Evolutionary conservation across 2,113 vertebrate genomes (phyloP), one percentile per base, ranked within the genome.

Genomic region (Tragulus kanchil): DNA sequence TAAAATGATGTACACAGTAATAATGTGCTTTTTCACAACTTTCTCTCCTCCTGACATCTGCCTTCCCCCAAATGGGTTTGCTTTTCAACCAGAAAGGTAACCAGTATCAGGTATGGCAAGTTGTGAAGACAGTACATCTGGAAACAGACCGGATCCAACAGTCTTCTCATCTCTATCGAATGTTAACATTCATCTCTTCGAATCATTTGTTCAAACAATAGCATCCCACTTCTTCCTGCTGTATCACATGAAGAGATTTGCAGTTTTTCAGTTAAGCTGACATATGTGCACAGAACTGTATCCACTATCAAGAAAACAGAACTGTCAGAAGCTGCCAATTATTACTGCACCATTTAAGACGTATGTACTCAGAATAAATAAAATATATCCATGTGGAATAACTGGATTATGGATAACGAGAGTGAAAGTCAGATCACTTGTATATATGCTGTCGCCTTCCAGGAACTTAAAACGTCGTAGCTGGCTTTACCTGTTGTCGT

Each of bases 251-350:
- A 25, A 45, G 16, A 78, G 54, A 84, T 92, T 97, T 95, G 62
- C 67, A 21, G 8, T 26, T 83, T 97, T 61, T 88, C 69, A 77
- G 94, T 86, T 79, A 52, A 73, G 92, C 73, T 96, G 56, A 94
- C 67, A 23, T 58, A 62, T 3, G 42, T 91, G 79, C 71, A 85
- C 65, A 92, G 86, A 82, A 93, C 97, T 94, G 16, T 94, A 85
- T 92, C 93, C 75, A 69, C n/a, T 11, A 31, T 58, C 56, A 86
- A 82, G 94, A 52, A 96, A 93, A 89, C 25, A 36, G 77, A 97
- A 77, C 96, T 97, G 96, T 96, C 97, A 98, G 98, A 98, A 94
- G 23, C 89, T 97, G 96, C 96, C 83, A 90, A 84, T 98, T 98
- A 89, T 45, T 85, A 94, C 65, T 36, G 79, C 87, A 89, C 69